Percentiles rank a stretch among this genome's conserved stretches.
These are phyloP conservation scores for Dasyornis broadbenti DNA, from an alignment of 2,113 vertebrate genomes.

Conservation along the genomic window DNA sequence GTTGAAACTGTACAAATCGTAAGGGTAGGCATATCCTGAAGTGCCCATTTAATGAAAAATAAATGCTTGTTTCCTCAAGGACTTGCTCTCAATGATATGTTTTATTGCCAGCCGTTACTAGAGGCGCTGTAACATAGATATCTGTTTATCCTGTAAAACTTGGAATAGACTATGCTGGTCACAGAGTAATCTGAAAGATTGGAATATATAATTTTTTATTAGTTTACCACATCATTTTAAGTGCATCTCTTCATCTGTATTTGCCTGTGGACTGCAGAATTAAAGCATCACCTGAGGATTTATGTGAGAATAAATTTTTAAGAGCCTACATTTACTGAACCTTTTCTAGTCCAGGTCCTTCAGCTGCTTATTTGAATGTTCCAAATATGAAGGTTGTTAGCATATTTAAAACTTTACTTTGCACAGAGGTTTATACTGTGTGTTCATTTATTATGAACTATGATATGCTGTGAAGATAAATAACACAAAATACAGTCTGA, in stretches of 20 bases:
- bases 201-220: not conserved
- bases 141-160: slow-evolving; percentile 1
- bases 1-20: not conserved
- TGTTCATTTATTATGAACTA: not conserved
- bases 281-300: not conserved
- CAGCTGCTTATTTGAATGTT: not conserved
- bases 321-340: not conserved
- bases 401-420: not conserved
- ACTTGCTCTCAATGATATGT: not conserved
- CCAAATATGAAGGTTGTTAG: not conserved
- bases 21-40: not conserved
- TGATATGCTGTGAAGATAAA: not conserved
- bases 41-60: slow-evolving; percentile 35
- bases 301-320: not conserved
- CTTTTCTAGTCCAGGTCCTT: not conserved
- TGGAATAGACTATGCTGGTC: not conserved
- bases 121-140: not conserved
- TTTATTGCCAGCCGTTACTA: slow-evolving; percentile 3
- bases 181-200: not conserved
- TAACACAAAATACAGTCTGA: not conserved
- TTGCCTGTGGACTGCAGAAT: not conserved
- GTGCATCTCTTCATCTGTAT: not conserved
- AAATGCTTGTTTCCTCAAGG: slow-evolving; percentile 16
- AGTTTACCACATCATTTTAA: not conserved
- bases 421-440: not conserved